phyloP scores from a whole-genome alignment of 2,888 invertebrate genomes.

The Cryptocephalus moraei region DNA sequence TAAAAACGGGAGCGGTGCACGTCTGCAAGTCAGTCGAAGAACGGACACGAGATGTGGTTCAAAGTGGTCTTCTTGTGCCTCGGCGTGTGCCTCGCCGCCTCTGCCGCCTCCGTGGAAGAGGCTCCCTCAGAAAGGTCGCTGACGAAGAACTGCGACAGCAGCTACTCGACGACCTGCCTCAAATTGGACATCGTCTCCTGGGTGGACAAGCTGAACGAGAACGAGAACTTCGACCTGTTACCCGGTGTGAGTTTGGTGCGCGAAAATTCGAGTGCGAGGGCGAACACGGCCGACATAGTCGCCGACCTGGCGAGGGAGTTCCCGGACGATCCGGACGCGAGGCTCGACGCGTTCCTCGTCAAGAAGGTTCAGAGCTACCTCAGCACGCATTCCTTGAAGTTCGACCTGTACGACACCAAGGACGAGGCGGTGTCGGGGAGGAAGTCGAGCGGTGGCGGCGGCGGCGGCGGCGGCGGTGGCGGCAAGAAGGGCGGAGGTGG shows the following conservation, averaged over 20 bases:
- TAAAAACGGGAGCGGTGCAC: too few species aligned
- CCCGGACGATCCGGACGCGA: slow-evolving; percentile 61
- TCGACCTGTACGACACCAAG: slow-evolving; percentile 40
- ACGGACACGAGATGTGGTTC: too few species aligned
- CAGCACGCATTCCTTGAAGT: slow-evolving; percentile 58
- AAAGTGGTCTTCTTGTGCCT: too few species aligned
- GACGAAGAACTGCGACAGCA: slow-evolving; percentile 41
- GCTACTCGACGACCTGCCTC: slow-evolving; percentile 59
- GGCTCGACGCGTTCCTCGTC: slow-evolving; percentile 60
- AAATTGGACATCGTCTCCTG: slow-evolving; percentile 65
- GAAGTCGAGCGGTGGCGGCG: slow-evolving; percentile 28
- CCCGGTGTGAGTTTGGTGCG: slow-evolving; percentile 63
- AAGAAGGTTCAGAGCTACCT: slow-evolving; percentile 58
- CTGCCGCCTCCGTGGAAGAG: not conserved
- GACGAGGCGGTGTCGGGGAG: slow-evolving; percentile 26
- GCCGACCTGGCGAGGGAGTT: slow-evolving; percentile 61
- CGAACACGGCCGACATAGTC: slow-evolving; percentile 53
- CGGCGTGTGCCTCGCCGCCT: too few species aligned
- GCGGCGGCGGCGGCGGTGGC: slow-evolving; percentile 32
- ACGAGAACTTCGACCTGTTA: slow-evolving; percentile 52
- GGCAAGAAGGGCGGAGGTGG: slow-evolving; percentile 44
- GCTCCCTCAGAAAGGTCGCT: not conserved
- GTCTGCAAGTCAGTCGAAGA: too few species aligned
- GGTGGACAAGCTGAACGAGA: slow-evolving; percentile 59
- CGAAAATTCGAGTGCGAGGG: slow-evolving; percentile 38